Percentiles rank a stretch among this genome's conserved stretches.
These are phyloP conservation scores for Drosophila baimaii DNA, from an alignment of 1,140 invertebrate species.

Conservation along the genomic window DNA sequence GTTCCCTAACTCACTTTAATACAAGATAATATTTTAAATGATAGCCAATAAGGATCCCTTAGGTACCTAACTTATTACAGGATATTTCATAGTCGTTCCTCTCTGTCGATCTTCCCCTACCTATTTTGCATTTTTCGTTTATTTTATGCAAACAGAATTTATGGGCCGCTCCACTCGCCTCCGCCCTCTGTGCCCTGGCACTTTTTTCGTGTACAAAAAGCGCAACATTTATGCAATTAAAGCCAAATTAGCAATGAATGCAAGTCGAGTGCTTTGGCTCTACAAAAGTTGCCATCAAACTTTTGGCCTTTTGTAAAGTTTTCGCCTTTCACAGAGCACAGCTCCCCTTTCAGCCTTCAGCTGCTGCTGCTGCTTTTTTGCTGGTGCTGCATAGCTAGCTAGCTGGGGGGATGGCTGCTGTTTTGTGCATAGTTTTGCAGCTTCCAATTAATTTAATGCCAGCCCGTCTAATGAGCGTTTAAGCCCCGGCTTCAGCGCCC, in stretches of 20 bases:
- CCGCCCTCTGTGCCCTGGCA: slow-evolving; percentile 17
- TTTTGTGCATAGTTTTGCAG: slow-evolving; percentile 66
- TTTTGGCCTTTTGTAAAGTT: slow-evolving; percentile 83
- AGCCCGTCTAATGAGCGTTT: slow-evolving; percentile 78
- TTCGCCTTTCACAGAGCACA: slow-evolving; percentile 51
- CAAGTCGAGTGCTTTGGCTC: slow-evolving; percentile 77
- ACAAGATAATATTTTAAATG: background rate
- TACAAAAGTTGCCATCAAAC: slow-evolving; percentile 80
- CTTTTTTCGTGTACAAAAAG: slow-evolving; percentile 75
- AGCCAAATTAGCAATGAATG: slow-evolving; percentile 83
- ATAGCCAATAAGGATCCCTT: no score
- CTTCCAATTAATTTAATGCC: slow-evolving; percentile 82
- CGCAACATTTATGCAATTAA: slow-evolving; percentile 83
- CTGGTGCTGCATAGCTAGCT: background rate
- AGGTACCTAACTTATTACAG: background rate
- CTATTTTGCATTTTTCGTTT: slow-evolving; percentile 42
- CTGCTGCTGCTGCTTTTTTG: no score
- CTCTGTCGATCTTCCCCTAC: background rate
- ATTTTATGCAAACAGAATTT: slow-evolving; percentile 66
- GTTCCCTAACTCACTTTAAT: no score
- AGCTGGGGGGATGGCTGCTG: background rate
- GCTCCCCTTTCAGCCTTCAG: slow-evolving; percentile 18
- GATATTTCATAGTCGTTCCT: background rate
- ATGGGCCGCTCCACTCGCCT: slow-evolving; percentile 49
- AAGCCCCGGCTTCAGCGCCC: slow-evolving; percentile 60